phyloP scores from a whole-genome alignment of 2,797 vertebrate genomes.

The Alcedo quadribrachys region DNA sequence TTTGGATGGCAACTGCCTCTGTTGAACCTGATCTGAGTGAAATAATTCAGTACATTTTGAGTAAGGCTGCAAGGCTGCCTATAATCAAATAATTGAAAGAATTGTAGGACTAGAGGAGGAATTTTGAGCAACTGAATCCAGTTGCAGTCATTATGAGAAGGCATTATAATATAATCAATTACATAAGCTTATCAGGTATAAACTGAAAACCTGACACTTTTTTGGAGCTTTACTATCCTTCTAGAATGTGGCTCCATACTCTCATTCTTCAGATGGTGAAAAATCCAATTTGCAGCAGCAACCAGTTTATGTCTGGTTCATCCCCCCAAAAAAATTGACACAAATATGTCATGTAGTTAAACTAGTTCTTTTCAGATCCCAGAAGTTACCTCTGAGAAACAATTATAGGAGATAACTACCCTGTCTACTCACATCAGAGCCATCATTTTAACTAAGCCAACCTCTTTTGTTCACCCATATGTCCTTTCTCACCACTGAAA shows the following conservation, averaged over 20 bases:
- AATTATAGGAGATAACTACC: accelerated
- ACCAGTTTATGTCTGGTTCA: background rate
- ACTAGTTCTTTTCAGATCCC: background rate
- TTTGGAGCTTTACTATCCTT: background rate
- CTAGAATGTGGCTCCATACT: background rate
- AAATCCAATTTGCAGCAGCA: background rate
- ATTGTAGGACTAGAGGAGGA: background rate
- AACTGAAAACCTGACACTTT: background rate
- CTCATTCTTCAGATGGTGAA: background rate
- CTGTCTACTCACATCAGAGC: background rate
- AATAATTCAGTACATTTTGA: background rate
- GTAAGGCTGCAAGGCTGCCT: background rate
- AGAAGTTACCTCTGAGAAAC: background rate
- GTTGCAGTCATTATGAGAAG: background rate
- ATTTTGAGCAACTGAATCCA: background rate
- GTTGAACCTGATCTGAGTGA: background rate
- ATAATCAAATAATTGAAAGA: background rate
- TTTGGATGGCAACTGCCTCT: background rate
- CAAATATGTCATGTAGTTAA: background rate
- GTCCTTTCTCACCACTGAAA: background rate
- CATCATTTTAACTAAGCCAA: background rate
- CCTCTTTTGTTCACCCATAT: background rate
- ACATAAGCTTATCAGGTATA: background rate
- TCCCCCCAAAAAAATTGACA: background rate
- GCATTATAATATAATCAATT: background rate